These are phyloP conservation scores for Maniola hyperantus DNA, from an alignment of 2,888 invertebrate genomes.

Conservation along the genomic window DNA sequence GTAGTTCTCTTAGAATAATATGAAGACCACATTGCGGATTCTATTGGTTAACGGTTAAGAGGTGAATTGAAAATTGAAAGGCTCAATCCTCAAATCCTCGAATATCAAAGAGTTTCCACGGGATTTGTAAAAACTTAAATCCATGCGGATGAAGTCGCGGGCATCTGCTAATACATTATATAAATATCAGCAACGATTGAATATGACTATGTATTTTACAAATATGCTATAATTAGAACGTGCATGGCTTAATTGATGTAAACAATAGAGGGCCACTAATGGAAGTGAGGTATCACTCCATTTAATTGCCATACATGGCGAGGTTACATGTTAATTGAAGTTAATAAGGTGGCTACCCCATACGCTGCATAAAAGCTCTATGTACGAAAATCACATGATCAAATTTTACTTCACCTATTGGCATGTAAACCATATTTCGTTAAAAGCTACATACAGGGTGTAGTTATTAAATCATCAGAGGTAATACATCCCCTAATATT, in stretches of 20 bases:
- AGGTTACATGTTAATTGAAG: conserved; percentile 79
- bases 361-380: conserved; percentile 41
- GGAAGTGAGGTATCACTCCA: conserved; percentile 80
- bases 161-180: too few species aligned
- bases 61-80: too few species aligned
- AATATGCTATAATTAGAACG: conserved; percentile 52
- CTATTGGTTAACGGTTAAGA: too few species aligned
- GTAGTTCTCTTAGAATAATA: too few species aligned
- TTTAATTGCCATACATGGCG: conserved; percentile 80
- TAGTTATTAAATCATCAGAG: background rate
- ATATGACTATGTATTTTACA: background rate
- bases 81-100: too few species aligned
- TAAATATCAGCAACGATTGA: conserved; percentile 9
- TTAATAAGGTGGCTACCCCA: conserved; percentile 72
- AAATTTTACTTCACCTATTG: conserved; percentile 8
- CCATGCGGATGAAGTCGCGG: too few species aligned
- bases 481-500: too few species aligned
- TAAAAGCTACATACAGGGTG: background rate
- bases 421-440: background rate
- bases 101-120: too few species aligned
- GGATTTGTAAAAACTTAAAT: too few species aligned
- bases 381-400: conserved; percentile 18
- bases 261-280: conserved; percentile 74
- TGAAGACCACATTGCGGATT: too few species aligned
- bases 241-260: conserved; percentile 77